phyloP scores from a whole-genome alignment of 1,140 invertebrate genomes.

The Centruroides vittatus region DNA sequence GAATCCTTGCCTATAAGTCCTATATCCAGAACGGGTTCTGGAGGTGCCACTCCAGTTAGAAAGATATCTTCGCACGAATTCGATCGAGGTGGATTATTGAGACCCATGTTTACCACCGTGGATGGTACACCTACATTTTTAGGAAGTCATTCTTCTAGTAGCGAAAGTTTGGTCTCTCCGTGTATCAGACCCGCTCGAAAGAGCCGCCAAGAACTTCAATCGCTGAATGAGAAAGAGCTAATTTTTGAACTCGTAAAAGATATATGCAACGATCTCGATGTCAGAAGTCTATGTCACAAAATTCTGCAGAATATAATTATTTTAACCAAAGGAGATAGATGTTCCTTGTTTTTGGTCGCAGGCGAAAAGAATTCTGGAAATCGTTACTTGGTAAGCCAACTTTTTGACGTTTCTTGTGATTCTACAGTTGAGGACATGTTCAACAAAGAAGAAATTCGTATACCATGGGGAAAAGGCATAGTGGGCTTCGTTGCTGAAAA shows the following conservation, averaged over 20 bases:
- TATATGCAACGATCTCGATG: conserved; percentile 89
- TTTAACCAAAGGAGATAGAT: conserved; percentile 76
- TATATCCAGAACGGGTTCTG: conserved; percentile 41
- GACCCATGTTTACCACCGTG: conserved; percentile 77
- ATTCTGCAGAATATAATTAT: conserved; percentile 91
- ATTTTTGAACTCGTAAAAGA: conserved; percentile 94
- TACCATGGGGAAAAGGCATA: conserved; percentile 67
- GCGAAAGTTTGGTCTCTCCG: conserved; percentile 24
- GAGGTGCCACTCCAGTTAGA: conserved; percentile 75
- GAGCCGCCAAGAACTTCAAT: conserved; percentile 64
- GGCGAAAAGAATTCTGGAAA: conserved; percentile 31
- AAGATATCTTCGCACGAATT: conserved; percentile 95
- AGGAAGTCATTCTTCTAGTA: conserved; percentile 18
- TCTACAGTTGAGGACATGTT: conserved; percentile 81
- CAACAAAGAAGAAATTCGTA: conserved; percentile 76
- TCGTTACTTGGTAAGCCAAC: conserved; percentile 65
- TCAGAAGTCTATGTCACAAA: conserved; percentile 86
- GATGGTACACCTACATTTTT: conserved; percentile 83
- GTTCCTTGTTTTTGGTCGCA: conserved; percentile 83
- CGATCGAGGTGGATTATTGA: conserved; percentile 72
- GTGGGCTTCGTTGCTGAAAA: conserved; percentile 86
- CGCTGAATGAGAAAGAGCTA: conserved; percentile 82
- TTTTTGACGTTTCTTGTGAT: conserved; percentile 87
- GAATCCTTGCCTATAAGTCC: conserved; percentile 27
- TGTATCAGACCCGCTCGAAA: conserved; percentile 41